Percentiles rank a stretch among this genome's conserved stretches.
Conservation (phyloP, 2,888 invertebrate species). For the Amphipoea lucens region DNA sequence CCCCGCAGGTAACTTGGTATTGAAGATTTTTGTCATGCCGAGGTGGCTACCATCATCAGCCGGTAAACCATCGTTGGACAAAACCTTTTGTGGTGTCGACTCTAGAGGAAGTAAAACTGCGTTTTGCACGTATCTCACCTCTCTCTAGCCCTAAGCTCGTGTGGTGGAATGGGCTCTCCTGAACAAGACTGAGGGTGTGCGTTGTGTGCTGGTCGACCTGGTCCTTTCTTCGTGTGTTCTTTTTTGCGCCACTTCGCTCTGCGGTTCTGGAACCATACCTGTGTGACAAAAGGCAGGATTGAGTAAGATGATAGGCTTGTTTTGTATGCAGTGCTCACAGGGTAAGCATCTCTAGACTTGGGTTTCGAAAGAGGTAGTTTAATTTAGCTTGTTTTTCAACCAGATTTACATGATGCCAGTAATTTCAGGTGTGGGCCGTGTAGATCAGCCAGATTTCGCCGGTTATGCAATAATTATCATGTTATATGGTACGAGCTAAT, state of each 20-base stretch:
- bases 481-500: background rate
- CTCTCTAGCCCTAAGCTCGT: conserved; percentile 95
- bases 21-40: background rate
- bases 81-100: no score
- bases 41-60: background rate
- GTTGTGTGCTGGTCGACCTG: conserved; percentile 99
- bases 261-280: conserved; percentile 99
- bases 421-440: no score
- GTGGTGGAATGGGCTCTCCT: conserved; percentile 98
- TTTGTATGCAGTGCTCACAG: background rate
- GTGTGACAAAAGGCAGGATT: conserved; percentile 68
- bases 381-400: background rate
- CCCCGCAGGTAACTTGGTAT: background rate
- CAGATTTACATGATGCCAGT: background rate
- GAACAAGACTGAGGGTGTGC: conserved; percentile 99
- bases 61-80: background rate
- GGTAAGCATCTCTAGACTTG: no score
- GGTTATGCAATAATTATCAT: background rate
- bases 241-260: conserved; percentile 99
- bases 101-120: conserved; percentile 53
- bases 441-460: background rate
- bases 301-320: background rate
- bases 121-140: conserved; percentile 90
- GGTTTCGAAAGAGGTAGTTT: background rate
- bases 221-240: conserved; percentile 99